Evolutionary conservation across 2,113 vertebrate species (phyloP).

Genomic region (Varanus salvator): DNA sequence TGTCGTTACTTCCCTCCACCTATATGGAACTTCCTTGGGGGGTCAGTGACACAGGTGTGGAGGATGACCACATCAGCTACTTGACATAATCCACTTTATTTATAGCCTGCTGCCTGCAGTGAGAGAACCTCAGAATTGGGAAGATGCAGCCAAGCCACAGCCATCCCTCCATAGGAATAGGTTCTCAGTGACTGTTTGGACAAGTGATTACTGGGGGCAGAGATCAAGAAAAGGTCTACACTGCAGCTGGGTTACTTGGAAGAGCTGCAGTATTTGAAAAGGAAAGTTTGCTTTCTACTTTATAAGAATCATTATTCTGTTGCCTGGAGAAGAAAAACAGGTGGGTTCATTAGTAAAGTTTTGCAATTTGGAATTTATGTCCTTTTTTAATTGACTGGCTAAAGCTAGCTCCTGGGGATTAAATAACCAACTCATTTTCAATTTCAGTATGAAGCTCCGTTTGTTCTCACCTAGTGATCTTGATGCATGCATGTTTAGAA

Average conservation of each 20-base stretch:
- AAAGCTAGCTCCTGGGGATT: slow-evolving; percentile 19
- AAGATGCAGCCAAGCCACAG: not conserved
- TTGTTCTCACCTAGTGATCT: slow-evolving; percentile 34
- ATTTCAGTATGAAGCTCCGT: slow-evolving; percentile 42
- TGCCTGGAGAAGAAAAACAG: slow-evolving; percentile 22
- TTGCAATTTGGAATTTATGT: slow-evolving; percentile 15
- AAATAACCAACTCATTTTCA: slow-evolving; percentile 41
- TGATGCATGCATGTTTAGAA: slow-evolving; percentile 25
- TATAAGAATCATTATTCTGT: not conserved
- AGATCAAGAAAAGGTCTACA: not conserved
- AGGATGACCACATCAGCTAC: not conserved
- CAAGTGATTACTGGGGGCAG: too few relatives aligned
- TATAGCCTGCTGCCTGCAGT: not conserved
- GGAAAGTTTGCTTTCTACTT: not conserved
- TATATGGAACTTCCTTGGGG: not conserved
- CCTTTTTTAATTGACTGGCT: slow-evolving; percentile 28
- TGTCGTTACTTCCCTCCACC: not conserved
- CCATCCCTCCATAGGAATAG: not conserved
- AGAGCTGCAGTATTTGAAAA: not conserved
- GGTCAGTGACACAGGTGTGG: not conserved
- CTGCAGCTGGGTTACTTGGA: slow-evolving; percentile 12
- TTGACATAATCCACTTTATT: not conserved
- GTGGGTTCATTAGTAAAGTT: slow-evolving; percentile 31
- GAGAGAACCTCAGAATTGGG: not conserved
- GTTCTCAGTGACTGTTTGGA: not conserved